Base-by-base conservation (phyloP, 2,797 vertebrate genomes). In the Schizothorax lantsangensis region DNA sequence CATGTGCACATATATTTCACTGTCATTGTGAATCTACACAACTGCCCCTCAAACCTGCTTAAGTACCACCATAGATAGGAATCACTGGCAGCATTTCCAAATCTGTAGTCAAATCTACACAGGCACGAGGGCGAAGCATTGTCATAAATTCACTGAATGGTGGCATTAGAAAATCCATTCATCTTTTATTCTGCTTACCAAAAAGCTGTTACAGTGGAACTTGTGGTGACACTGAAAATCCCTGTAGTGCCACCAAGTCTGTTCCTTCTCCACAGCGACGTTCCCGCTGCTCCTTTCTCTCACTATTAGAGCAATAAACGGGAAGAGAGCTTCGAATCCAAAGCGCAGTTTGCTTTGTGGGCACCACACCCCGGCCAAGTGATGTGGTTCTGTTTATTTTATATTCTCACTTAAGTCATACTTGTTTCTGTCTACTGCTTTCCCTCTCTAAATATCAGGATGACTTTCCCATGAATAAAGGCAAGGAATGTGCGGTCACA, bases 231-330 rank as follows among this genome's bases (percentile, higher is more conserved):
- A 75, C 83, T 66, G 84, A 84, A 91, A 91, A 91, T 91, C 90
- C 91, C 89, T 84, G 21, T 89, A 91, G 90, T 92, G 91, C 92
- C 92, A 88, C 88, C 49, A 84, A 90, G 91, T 91, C 92, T 91
- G 89, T 86, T 85, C 86, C 79, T 66, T 81, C 75, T 85, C 83
- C 90, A 88, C 78, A 84, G 69, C 82, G 26, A 57, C 79, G 54
- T 73, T 80, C 84, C 79, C 54, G 79, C 71, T 80, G 82, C 80
- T 79, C 54, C 73, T 73, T 75, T 81, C 81, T 81, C 72, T 59
- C 72, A 54, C 78, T 85, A 86, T 77, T 83, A 81, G 84, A 83
- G 87, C 86, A 86, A 87, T 85, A 82, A 88, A 79, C 9, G 23
- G 17, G 54, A 83, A 59, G 17, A 82, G 66, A 49, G 85, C 73